Conservation (phyloP, 1,140 invertebrate species). For the Aphis craccivora region DNA sequence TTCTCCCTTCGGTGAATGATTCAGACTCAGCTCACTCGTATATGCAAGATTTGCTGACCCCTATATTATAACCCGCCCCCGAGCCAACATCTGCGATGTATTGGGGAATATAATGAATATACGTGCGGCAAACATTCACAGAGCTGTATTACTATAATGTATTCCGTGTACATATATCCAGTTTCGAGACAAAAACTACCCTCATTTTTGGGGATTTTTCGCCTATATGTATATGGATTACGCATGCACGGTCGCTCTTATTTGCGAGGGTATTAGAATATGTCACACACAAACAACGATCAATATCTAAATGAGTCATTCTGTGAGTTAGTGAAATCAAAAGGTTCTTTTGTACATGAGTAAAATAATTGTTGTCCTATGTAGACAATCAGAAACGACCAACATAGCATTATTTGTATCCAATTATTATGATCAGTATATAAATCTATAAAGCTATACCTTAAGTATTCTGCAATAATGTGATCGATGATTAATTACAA, state of each 20-base stretch:
- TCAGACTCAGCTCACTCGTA: constrained; percentile 47
- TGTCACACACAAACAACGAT: constrained; percentile 55
- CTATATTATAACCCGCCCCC: constrained; percentile 50
- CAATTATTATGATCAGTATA: not conserved
- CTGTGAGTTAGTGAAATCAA: constrained; percentile 38
- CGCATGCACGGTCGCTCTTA: constrained; percentile 47
- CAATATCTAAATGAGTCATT: constrained; percentile 58
- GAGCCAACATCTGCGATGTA: constrained; percentile 56
- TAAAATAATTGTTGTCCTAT: not conserved
- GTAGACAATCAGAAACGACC: not conserved
- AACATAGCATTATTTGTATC: not conserved
- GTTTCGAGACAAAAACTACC: constrained; percentile 57
- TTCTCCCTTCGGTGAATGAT: constrained; percentile 51
- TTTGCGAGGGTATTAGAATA: constrained; percentile 45
- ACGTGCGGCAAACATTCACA: constrained; percentile 49
- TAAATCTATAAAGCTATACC: not conserved
- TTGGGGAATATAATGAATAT: constrained; percentile 58
- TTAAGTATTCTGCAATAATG: not conserved
- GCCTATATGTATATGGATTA: constrained; percentile 42
- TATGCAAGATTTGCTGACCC: constrained; percentile 58
- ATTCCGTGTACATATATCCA: constrained; percentile 40
- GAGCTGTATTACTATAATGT: constrained; percentile 52
- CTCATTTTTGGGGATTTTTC: constrained; percentile 56
- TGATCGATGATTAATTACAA: not conserved
- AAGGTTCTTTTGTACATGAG: not conserved